These are phyloP conservation scores for Cremastobaeus sp. DNA, from an alignment of 2,888 invertebrate species.

Conservation along the genomic window DNA sequence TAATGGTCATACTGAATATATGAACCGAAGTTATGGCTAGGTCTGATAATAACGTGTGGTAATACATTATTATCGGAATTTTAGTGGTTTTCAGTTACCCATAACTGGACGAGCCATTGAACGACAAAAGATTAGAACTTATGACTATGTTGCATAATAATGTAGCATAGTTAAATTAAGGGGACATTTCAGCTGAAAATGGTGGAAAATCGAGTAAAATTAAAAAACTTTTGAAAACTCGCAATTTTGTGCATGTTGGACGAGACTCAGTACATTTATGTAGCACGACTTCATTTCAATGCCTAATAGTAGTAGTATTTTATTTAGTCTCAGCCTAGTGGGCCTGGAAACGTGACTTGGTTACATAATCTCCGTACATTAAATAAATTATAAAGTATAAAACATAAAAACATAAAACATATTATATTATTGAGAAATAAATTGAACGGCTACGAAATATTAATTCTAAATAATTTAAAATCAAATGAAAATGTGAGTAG, in stretches of 20 bases:
- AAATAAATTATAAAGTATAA: too few species aligned
- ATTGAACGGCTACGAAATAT: too few species aligned
- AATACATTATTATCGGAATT: conserved; percentile 71
- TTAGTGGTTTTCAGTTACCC: conserved; percentile 69
- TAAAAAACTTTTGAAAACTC: too few species aligned
- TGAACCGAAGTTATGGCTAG: conserved; percentile 66
- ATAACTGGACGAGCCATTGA: conserved; percentile 41
- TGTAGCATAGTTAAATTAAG: too few species aligned
- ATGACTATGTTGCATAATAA: conserved; percentile 20
- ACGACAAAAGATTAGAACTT: conserved; percentile 36
- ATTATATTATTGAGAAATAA: too few species aligned
- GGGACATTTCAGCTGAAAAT: too few species aligned
- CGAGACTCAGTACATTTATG: conserved; percentile 16
- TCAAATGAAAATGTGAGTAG: too few species aligned
- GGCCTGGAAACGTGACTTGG: background rate
- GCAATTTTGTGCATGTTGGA: too few species aligned
- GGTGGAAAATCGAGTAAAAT: too few species aligned
- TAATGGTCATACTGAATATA: conserved; percentile 35
- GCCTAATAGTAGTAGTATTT: background rate
- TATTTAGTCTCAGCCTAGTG: background rate
- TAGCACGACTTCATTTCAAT: background rate
- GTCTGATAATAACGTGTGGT: conserved; percentile 70
- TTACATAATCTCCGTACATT: too few species aligned
- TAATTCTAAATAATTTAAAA: too few species aligned
- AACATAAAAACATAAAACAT: too few species aligned